Evolutionary conservation across 2,888 invertebrate species (phyloP), one percentile per base, ranked within the genome.

Genomic region (Pseudococcus jackbeardsleyi): DNA sequence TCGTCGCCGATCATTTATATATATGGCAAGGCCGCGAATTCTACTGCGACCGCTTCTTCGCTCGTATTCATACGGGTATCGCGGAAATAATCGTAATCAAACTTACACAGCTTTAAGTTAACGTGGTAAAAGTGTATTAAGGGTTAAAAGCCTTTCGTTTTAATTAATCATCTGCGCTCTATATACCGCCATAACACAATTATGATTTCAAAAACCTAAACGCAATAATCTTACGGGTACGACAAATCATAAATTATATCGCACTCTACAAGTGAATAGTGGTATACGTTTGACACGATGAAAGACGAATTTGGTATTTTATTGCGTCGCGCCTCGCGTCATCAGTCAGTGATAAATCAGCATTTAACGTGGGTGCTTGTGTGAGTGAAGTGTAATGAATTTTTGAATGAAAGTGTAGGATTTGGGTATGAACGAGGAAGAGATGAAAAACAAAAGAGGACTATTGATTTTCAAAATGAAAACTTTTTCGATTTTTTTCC

Each of bases 121-220:
- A 79, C 46, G 79, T 42, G 79, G 42, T 79, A 79, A 79, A 79
- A 17, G 79, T 42, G 42, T 42, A 79, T 79, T 79, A 79, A 72
- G 79, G 79, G 79, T 79, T 79, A 79, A 79, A 79, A 42, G 79
- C 19, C 79, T 79, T 42, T 42, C 79, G 19, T 79, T 64, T 79
- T 79, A 79, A 79, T 79, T 79, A 79, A 79, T 79, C 33, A 79
- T 79, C 39, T 42, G 9, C 39, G 42, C 42, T 79, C 42, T 72
- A 72, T 72, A 72, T 33, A 33, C 26, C 26, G 1, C 26, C 26
- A 3, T 59, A 59, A 59, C 59, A 59, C 59, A 59, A 59, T 59
- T 59, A 59, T 19, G 9, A 19, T 59, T 59, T 59, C 59, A 59
- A 59, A 19, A 59, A 59, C 59, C 59, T 59, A 59, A 19, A 59